These are phyloP conservation scores for Baryphthengus martii DNA, from an alignment of 2,113 vertebrate species.

Conservation along the genomic window DNA sequence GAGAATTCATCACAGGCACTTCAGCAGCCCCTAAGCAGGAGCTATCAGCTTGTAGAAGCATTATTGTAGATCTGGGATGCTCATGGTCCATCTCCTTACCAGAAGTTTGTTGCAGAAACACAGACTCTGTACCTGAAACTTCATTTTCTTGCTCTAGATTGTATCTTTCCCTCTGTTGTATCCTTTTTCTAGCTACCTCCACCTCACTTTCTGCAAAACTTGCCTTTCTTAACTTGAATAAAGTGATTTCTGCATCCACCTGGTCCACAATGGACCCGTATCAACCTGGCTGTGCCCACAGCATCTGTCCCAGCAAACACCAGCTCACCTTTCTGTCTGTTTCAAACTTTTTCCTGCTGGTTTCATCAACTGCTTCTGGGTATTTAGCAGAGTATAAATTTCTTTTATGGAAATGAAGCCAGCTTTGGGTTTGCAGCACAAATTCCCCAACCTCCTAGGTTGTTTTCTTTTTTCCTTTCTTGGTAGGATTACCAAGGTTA, in stretches of 20 bases:
- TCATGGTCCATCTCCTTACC: not conserved
- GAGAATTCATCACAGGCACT: not conserved
- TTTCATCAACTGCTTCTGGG: not conserved
- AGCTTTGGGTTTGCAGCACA: not conserved
- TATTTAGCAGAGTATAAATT: not conserved
- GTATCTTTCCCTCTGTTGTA: rapidly evolving
- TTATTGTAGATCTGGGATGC: not conserved
- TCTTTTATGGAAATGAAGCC: not conserved
- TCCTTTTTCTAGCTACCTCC: no score
- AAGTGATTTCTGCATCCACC: not conserved
- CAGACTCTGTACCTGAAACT: rapidly evolving
- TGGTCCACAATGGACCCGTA: not conserved
- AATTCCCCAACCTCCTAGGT: not conserved
- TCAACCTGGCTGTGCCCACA: not conserved
- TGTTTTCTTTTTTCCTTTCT: not conserved
- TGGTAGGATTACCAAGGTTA: not conserved
- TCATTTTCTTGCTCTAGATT: not conserved
- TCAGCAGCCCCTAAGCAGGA: not conserved
- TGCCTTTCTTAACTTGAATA: not conserved
- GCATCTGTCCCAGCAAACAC: not conserved
- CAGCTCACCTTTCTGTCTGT: not conserved
- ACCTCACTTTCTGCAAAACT: not conserved
- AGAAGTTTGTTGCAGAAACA: not conserved
- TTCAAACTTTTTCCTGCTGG: not conserved
- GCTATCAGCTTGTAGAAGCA: not conserved